A percentile compares a stretch with the other conserved stretches of the same genome.
Evolutionary conservation across 2,797 vertebrate species (phyloP).

Genomic region (Phataginus tetradactyla): DNA sequence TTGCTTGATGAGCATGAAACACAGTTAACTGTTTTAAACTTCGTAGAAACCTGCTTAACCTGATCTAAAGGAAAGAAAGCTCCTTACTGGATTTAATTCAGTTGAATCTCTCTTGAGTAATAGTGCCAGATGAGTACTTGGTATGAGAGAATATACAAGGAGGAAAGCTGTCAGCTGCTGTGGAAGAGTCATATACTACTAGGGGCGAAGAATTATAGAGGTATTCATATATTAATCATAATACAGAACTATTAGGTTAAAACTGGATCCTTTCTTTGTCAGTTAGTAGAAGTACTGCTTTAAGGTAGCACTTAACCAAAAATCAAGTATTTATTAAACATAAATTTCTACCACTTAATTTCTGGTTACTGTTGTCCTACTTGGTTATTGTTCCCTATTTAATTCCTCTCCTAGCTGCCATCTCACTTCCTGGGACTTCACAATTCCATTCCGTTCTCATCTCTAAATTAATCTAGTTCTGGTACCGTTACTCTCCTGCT

Average conservation of each 20-base stretch:
- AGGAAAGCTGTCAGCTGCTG: background rate
- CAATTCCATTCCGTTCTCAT: background rate
- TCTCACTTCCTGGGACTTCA: background rate
- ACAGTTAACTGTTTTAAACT: background rate
- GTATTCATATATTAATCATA: background rate
- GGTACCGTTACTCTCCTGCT: background rate
- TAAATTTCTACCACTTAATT: background rate
- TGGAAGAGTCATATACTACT: background rate
- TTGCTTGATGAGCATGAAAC: background rate
- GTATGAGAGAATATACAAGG: background rate
- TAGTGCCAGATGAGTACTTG: background rate
- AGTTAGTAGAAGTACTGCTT: background rate
- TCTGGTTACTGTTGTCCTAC: background rate
- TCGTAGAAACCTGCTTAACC: background rate
- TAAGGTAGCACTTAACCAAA: background rate
- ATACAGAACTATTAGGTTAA: background rate
- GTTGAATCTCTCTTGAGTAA: constrained; percentile 30
- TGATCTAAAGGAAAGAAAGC: background rate
- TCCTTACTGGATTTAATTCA: background rate
- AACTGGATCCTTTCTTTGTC: background rate
- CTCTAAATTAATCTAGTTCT: background rate
- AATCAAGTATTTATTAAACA: background rate
- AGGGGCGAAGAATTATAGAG: background rate
- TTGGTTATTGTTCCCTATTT: background rate
- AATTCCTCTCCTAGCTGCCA: background rate